phyloP scores from a whole-genome alignment of 1,140 invertebrate genomes.

The Apis florea region DNA sequence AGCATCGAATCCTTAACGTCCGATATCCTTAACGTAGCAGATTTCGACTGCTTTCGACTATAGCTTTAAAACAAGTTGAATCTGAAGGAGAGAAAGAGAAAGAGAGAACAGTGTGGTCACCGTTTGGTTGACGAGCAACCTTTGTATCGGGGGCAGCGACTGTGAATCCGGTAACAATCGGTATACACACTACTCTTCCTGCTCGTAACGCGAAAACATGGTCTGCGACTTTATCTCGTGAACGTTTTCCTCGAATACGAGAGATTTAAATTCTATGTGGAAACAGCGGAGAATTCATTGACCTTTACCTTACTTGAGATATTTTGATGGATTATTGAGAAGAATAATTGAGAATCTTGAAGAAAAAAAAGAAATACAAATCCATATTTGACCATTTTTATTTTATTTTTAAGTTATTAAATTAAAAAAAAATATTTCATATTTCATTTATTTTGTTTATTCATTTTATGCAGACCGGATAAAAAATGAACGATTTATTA shows the following conservation, averaged over 20 bases:
- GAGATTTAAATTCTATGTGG: neutral
- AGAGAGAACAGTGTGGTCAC: neutral
- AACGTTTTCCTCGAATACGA: constrained; percentile 1
- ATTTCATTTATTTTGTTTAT: too few species aligned
- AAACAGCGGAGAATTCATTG: neutral
- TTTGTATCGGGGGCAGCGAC: constrained; percentile 70
- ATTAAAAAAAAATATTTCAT: too few species aligned
- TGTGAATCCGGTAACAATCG: constrained; percentile 71
- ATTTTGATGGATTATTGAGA: neutral
- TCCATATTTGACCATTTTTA: too few species aligned
- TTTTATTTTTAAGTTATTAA: too few species aligned
- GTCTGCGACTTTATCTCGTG: constrained; percentile 40
- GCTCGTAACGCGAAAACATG: constrained; percentile 55
- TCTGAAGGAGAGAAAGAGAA: neutral
- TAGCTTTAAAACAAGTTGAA: constrained; percentile 37
- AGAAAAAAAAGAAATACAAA: too few species aligned
- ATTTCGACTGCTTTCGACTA: constrained; percentile 42
- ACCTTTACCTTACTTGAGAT: neutral
- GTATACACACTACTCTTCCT: constrained; percentile 58
- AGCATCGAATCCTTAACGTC: constrained; percentile 40
- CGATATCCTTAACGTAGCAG: constrained; percentile 45
- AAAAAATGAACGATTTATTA: too few species aligned
- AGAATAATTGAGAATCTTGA: too few species aligned
- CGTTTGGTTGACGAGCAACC: constrained; percentile 38
- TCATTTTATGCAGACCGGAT: too few species aligned